Conservation (phyloP, 2,888 invertebrate species). For the Chrysopilus asiliformis region DNA sequence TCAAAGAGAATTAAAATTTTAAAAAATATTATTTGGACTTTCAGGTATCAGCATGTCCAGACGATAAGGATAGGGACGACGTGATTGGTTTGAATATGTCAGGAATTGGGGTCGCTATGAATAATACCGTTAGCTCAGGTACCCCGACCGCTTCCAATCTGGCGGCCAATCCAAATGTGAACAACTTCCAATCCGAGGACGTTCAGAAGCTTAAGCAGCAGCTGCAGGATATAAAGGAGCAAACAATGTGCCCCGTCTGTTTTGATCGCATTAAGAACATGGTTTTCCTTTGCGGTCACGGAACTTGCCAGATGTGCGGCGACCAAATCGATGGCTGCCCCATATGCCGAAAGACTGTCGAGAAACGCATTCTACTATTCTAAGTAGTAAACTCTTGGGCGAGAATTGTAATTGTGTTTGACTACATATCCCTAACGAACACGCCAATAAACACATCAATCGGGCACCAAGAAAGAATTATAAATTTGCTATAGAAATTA, state of each 20-base stretch:
- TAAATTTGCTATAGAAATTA: too few relatives aligned
- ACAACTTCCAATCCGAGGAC: conserved; percentile 58
- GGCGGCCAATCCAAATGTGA: conserved; percentile 42
- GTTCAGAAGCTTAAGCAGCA: conserved; percentile 88
- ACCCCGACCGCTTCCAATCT: conserved; percentile 20
- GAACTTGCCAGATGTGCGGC: conserved; percentile 96
- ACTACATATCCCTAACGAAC: too few relatives aligned
- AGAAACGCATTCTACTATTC: conserved; percentile 88
- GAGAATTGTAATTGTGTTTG: too few relatives aligned
- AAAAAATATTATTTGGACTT: not conserved
- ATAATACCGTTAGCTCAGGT: conserved; percentile 25
- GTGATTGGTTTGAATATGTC: conserved; percentile 10
- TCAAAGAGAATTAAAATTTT: not conserved
- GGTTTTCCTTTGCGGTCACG: conserved; percentile 97
- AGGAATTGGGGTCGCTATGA: conserved; percentile 34
- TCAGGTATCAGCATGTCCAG: not conserved
- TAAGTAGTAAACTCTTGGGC: too few relatives aligned
- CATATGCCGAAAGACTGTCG: conserved; percentile 92
- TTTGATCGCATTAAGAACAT: conserved; percentile 95
- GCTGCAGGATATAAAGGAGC: conserved; percentile 93
- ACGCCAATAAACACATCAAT: too few relatives aligned
- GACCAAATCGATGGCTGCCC: conserved; percentile 96
- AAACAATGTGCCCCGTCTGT: conserved; percentile 98
- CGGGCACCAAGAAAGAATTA: too few relatives aligned
- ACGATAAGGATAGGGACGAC: conserved; percentile 2